Percentiles rank a stretch among this genome's conserved stretches.
Evolutionary conservation across 2,888 invertebrate genomes (phyloP).

Genomic region (Athripsodes cinereus): DNA sequence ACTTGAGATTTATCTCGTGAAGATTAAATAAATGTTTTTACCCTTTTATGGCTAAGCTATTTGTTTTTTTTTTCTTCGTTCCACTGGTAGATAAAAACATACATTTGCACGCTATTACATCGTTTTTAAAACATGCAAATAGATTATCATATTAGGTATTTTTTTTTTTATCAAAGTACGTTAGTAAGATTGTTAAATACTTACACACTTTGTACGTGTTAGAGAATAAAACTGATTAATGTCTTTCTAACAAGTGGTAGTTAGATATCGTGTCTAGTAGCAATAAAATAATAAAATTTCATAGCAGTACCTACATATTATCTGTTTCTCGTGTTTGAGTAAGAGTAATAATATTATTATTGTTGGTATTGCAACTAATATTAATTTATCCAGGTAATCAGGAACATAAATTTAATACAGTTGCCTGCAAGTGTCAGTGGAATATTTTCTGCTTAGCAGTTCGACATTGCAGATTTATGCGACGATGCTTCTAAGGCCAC

Average conservation of each 20-base stretch:
- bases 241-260: too few relatives aligned
- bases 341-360: too few relatives aligned
- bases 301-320: too few relatives aligned
- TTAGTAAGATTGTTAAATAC: too few relatives aligned
- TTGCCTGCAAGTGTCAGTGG: constrained; percentile 7
- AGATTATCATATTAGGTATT: too few relatives aligned
- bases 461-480: constrained; percentile 17
- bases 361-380: neutral
- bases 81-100: too few relatives aligned
- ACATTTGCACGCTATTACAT: too few relatives aligned
- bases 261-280: neutral
- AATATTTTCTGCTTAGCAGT: constrained; percentile 13
- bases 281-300: neutral
- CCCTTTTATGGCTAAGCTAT: constrained; percentile 1
- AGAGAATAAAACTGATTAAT: too few relatives aligned
- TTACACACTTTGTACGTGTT: too few relatives aligned
- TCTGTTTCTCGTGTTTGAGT: too few relatives aligned
- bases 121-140: too few relatives aligned
- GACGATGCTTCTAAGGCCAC: constrained; percentile 16
- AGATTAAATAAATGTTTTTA: constrained; percentile 5
- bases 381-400: constrained; percentile 1
- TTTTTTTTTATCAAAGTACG: too few relatives aligned
- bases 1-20: constrained; percentile 12
- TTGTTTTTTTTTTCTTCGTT: neutral
- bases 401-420: constrained; percentile 11